A percentile compares a stretch with the other conserved stretches of the same genome.
Conservation (phyloP, 2,888 invertebrate genomes). For the Salticus scenicus region DNA sequence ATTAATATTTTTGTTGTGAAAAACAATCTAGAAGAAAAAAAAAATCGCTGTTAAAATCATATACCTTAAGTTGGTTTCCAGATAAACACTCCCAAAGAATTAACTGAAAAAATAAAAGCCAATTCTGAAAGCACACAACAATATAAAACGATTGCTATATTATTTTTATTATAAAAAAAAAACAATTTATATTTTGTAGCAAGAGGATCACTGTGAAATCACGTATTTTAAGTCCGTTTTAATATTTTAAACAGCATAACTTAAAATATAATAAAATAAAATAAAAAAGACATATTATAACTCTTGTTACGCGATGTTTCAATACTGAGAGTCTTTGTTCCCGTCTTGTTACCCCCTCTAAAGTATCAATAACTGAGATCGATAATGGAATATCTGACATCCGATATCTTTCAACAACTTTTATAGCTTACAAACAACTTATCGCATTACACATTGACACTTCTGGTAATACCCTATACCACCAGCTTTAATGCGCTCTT, state of each 20-base stretch:
- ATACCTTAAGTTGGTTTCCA: neutral
- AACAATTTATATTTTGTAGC: too few species aligned
- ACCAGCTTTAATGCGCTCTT: neutral
- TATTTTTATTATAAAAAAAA: too few species aligned
- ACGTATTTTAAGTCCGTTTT: too few species aligned
- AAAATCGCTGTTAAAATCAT: neutral
- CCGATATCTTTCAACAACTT: neutral
- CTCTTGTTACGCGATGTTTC: too few species aligned
- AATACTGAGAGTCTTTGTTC: too few species aligned
- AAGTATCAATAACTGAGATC: neutral
- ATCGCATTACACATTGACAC: slow-evolving; percentile 12
- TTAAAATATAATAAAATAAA: too few species aligned
- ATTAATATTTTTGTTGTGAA: neutral
- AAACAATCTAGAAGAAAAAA: too few species aligned
- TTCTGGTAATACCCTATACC: neutral
- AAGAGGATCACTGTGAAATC: too few species aligned
- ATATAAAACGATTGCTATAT: slow-evolving; percentile 64
- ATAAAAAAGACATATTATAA: too few species aligned
- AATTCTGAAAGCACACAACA: slow-evolving; percentile 26
- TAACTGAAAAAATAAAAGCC: neutral
- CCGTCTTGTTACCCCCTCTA: too few species aligned
- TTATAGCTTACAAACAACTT: slow-evolving; percentile 9
- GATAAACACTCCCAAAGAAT: neutral
- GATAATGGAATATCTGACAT: neutral
- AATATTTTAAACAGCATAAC: too few species aligned